These are phyloP conservation scores for Ageneiosus marmoratus DNA, from an alignment of 2,113 vertebrate species.

Conservation along the genomic window DNA sequence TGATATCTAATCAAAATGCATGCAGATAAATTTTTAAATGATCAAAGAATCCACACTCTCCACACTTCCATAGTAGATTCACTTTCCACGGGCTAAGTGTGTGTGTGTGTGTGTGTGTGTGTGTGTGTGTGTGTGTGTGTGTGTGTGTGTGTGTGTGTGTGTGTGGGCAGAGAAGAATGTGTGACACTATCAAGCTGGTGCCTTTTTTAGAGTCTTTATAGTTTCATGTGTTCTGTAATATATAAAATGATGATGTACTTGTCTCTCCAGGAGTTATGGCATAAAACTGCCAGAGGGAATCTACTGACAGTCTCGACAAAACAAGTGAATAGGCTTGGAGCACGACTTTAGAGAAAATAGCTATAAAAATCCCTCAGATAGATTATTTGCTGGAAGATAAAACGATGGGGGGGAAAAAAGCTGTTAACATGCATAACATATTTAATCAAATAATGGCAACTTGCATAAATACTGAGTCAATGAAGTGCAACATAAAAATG, in stretches of 20 bases:
- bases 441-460: too few species aligned
- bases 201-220: neutral
- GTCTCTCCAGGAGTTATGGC: neutral
- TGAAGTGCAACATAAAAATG: too few species aligned
- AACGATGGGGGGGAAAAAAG: too few species aligned
- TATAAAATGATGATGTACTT: slow-evolving; percentile 4
- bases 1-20: neutral
- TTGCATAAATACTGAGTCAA: too few species aligned
- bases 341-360: slow-evolving; percentile 6
- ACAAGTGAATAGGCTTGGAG: neutral
- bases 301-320: slow-evolving; percentile 1
- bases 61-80: neutral
- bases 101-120: neutral
- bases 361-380: neutral
- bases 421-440: neutral
- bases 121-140: neutral
- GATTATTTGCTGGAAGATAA: neutral
- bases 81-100: neutral
- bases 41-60: neutral
- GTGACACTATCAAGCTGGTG: neutral
- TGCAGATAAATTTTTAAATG: neutral
- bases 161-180: neutral
- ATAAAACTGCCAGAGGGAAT: slow-evolving; percentile 12
- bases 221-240: neutral
- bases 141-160: neutral